These are phyloP conservation scores for Rattus rattus DNA, from an alignment of 2,113 vertebrate genomes.

Conservation along the genomic window DNA sequence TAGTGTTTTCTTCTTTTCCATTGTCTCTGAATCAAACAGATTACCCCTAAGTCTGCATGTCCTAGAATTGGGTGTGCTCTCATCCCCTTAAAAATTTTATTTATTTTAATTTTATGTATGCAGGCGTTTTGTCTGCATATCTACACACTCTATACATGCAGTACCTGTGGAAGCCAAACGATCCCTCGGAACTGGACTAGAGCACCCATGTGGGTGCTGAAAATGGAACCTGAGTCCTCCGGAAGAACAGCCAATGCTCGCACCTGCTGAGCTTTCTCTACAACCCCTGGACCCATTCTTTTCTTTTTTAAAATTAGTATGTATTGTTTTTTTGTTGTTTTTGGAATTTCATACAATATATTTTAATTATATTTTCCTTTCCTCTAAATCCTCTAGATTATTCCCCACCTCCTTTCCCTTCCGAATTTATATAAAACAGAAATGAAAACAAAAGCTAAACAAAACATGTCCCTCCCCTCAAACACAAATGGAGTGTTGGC, in stretches of 20 bases:
- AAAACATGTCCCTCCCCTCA: neutral
- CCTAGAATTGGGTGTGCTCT: neutral
- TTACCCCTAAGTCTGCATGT: slow-evolving; percentile 7
- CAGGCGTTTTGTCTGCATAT: neutral
- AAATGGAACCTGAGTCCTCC: neutral
- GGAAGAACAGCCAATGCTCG: neutral
- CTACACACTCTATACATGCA: neutral
- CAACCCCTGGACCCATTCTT: neutral
- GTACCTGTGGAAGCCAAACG: neutral
- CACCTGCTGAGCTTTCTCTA: neutral
- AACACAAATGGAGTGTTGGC: neutral
- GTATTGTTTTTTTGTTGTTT: neutral
- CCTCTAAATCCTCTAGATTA: neutral
- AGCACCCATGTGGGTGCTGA: neutral
- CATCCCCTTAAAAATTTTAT: neutral
- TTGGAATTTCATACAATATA: neutral
- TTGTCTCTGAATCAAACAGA: neutral
- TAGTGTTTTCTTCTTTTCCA: neutral
- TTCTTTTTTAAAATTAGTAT: neutral
- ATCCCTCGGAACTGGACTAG: neutral
- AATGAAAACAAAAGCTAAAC: neutral
- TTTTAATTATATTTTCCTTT: neutral
- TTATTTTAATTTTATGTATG: neutral
- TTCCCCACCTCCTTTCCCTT: neutral
- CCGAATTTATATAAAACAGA: neutral